A percentile compares a stretch with the other conserved stretches of the same genome.
These are phyloP conservation scores for Antrozous pallidus DNA, from an alignment of 2,797 vertebrate species.

Conservation along the genomic window DNA sequence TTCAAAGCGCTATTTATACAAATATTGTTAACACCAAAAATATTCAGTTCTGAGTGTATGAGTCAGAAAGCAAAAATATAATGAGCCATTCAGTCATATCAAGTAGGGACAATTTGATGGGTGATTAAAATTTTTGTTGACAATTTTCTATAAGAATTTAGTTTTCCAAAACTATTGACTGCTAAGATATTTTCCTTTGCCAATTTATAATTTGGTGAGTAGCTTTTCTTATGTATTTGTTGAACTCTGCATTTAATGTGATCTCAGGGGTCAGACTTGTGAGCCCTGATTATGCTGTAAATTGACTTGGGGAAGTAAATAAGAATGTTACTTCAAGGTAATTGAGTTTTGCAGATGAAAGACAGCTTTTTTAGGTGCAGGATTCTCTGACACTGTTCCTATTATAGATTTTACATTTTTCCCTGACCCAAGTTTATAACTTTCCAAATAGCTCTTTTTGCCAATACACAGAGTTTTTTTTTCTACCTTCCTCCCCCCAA, in stretches of 20 bases:
- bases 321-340: conserved; percentile 11
- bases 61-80: conserved; percentile 12
- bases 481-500: not conserved
- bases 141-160: conserved; percentile 32
- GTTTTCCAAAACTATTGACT: not conserved
- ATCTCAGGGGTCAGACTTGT: conserved; percentile 13
- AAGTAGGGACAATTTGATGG: not conserved
- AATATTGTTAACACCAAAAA: not conserved
- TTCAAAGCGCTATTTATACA: conserved; percentile 2
- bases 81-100: not conserved
- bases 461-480: not conserved
- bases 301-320: conserved; percentile 31
- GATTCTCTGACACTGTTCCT: not conserved
- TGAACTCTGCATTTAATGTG: not conserved
- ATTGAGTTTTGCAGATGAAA: conserved; percentile 31
- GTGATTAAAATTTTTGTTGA: conserved; percentile 10
- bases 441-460: not conserved
- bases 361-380: not conserved
- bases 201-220: conserved; percentile 11
- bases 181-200: conserved; percentile 16
- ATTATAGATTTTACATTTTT: not conserved
- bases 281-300: conserved; percentile 45
- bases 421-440: not conserved
- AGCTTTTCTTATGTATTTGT: not conserved
- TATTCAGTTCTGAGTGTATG: conserved; percentile 24